Percentiles rank a stretch among this genome's conserved stretches.
Conservation (phyloP, 1,140 invertebrate genomes). For the Heliconius nattereri region DNA sequence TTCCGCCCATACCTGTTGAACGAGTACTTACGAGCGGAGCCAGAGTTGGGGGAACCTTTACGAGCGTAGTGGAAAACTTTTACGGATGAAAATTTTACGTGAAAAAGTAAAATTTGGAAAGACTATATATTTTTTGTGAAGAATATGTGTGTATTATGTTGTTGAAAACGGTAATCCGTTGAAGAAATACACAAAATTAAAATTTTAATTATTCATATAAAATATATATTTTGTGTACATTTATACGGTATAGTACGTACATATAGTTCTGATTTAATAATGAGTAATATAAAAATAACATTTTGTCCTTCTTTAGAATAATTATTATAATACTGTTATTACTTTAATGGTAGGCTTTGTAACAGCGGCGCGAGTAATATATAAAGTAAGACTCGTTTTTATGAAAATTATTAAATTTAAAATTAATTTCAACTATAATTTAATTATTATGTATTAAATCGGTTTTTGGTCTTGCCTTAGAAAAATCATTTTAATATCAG, state of each 20-base stretch:
- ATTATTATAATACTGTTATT: conserved; percentile 1
- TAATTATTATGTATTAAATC: background rate
- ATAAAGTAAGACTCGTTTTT: background rate
- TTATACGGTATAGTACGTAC: background rate
- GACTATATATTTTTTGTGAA: background rate
- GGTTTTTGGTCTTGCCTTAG: background rate
- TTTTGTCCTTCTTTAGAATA: background rate
- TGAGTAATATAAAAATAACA: background rate
- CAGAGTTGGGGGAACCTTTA: background rate
- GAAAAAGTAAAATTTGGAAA: background rate
- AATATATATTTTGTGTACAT: background rate
- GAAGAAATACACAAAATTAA: too few species aligned
- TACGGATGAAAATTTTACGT: background rate
- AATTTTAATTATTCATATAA: too few species aligned
- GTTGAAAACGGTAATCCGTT: too few species aligned
- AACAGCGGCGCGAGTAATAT: background rate
- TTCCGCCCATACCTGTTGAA: conserved; percentile 10
- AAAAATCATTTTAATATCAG: background rate
- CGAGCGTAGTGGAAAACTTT: conserved; percentile 1
- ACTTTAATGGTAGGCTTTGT: background rate
- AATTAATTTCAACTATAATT: background rate
- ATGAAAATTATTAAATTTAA: background rate
- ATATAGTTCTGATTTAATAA: background rate
- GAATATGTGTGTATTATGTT: background rate
- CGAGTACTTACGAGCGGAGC: background rate